Conservation (phyloP, 2,113 vertebrate genomes). For the Rhinogobius similis region DNA sequence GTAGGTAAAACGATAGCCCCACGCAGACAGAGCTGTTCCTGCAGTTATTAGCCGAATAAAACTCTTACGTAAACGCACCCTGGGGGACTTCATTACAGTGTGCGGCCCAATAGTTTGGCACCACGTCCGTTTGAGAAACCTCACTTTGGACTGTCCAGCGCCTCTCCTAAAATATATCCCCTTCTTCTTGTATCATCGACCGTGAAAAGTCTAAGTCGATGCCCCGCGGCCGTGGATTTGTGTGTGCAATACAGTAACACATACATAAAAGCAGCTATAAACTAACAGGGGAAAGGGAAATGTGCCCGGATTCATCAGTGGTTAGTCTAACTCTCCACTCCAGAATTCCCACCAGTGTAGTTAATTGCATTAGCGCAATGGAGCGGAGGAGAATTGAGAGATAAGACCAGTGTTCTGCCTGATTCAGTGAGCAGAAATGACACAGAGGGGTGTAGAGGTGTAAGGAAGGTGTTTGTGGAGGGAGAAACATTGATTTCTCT, state of each 20-base stretch:
- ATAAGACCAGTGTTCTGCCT: constrained; percentile 54
- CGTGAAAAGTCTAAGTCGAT: constrained; percentile 41
- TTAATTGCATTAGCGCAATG: constrained; percentile 74
- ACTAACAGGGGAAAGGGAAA: neutral
- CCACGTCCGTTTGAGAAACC: constrained; percentile 14
- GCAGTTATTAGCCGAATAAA: constrained; percentile 27
- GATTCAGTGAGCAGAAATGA: constrained; percentile 38
- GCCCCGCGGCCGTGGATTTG: constrained; percentile 17
- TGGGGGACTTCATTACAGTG: constrained; percentile 17
- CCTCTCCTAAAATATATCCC: constrained; percentile 20
- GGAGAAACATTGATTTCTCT: constrained; percentile 12
- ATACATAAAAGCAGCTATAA: constrained; percentile 1
- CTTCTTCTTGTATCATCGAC: constrained; percentile 12
- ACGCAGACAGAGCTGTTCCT: neutral
- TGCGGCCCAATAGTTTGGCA: neutral
- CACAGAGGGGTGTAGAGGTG: neutral
- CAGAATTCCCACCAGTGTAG: constrained; percentile 57
- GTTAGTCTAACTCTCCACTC: constrained; percentile 53
- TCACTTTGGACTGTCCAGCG: constrained; percentile 18
- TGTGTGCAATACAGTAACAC: neutral
- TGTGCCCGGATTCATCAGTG: constrained; percentile 69
- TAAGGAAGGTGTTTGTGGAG: constrained; percentile 4
- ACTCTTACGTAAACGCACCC: constrained; percentile 16
- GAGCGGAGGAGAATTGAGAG: constrained; percentile 52
- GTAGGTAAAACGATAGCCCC: neutral